Evolutionary conservation across 2,113 vertebrate species (phyloP), one percentile per base, ranked within the genome.

Genomic region (Furnarius figulus): DNA sequence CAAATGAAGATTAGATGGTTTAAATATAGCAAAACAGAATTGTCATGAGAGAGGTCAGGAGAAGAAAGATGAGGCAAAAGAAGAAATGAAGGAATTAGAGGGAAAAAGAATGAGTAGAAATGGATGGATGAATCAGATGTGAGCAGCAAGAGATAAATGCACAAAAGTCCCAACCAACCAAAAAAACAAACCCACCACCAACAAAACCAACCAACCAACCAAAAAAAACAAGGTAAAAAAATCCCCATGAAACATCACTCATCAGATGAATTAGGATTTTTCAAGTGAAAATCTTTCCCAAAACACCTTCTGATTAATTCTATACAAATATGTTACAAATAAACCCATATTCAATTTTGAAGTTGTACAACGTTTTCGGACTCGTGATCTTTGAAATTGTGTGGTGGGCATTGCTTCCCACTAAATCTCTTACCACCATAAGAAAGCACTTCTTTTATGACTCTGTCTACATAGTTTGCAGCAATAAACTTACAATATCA

Each of bases 171-270:
- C 14, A 50, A 30, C 10, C 11, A 8, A 52, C 25, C 24, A 46
- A 13, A 5, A 33, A n/a, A 0, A 11, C 22, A 49, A 55, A 9
- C n/a, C n/a, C n/a, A n/a, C n/a, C n/a, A n/a, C n/a, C n/a, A 5
- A n/a, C 23, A 14, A 14, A 23, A 17, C 10, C 28, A 24, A 63
- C 30, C 1, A 55, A 49, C 44, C 17, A 46, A 46, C 44, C 2
- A 21, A 11, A 4, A 44, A 13, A 66, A 28, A 3, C 9, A 12
- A 1, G 16, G 46, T 21, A 16, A 20, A 31, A 40, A 59, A 44
- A 31, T 0, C 1, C 4, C 1, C 7, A 14, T 47, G 6, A 62
- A 28, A 28, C 24, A 19, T 27, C 37, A 58, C 3, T 84, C 28
- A 62, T 27, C 4, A 78, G 18, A 58, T 20, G 5, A 81, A 49